Conservation (phyloP, 2,113 vertebrate species). For the Illadopsis cleaveri region DNA sequence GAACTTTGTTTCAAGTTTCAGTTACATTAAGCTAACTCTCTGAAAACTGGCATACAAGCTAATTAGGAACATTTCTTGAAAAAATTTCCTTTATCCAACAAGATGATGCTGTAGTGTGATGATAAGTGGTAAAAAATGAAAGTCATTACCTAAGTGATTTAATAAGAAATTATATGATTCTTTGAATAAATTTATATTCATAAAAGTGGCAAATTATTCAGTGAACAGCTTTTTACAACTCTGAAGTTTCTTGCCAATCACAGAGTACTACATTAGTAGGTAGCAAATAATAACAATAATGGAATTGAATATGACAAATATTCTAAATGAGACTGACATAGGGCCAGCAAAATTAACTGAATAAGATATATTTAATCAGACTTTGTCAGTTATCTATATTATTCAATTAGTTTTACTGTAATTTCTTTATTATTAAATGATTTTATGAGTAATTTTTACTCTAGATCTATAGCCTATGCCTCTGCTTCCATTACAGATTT, state of each 20-base stretch:
- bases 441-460: neutral
- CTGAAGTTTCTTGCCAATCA: neutral
- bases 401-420: neutral
- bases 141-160: neutral
- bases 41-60: neutral
- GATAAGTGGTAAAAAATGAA: neutral
- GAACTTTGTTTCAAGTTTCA: neutral
- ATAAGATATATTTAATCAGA: neutral
- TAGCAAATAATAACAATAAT: neutral
- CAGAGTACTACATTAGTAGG: neutral
- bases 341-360: neutral
- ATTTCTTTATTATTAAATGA: neutral
- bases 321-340: neutral
- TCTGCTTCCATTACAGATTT: neutral
- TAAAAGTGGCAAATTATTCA: neutral
- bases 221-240: neutral
- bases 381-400: neutral
- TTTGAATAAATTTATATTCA: neutral
- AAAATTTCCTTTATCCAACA: neutral
- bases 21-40: neutral
- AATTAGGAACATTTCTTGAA: neutral
- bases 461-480: neutral
- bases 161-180: neutral
- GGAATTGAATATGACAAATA: neutral
- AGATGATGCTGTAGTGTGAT: neutral